These are phyloP conservation scores for Pseudorhiza aurosa DNA, from an alignment of 30 jellyfish, hydroid and myxozoan species.

Conservation along the genomic window DNA sequence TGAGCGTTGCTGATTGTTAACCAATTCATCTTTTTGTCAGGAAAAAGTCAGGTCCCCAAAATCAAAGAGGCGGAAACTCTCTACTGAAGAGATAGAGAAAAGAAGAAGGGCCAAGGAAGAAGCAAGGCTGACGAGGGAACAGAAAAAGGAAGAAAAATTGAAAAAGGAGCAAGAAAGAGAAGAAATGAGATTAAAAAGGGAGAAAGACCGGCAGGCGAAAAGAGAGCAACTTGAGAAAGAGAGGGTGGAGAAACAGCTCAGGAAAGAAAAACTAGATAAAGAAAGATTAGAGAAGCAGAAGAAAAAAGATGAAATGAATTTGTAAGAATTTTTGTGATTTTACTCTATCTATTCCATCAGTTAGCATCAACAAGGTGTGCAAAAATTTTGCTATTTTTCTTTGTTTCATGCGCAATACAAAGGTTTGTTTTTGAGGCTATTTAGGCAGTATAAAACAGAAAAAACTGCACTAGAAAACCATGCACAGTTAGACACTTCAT, in stretches of 20 bases:
- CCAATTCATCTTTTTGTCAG: not conserved
- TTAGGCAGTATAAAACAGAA: too few relatives aligned
- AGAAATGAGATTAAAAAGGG: conserved; percentile 28
- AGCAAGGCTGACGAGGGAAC: conserved; percentile 47
- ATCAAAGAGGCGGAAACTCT: conserved; percentile 47
- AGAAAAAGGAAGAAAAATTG: conserved; percentile 26
- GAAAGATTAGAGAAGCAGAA: conserved; percentile 30
- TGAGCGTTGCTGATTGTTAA: not conserved
- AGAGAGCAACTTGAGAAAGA: conserved; percentile 34
- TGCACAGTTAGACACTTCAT: too few relatives aligned
- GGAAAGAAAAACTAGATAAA: conserved; percentile 37
- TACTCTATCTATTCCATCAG: not conserved
- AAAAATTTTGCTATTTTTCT: not conserved
- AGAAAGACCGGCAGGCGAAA: conserved; percentile 31
- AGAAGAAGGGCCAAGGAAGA: conserved; percentile 41
- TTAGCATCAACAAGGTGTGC: not conserved
- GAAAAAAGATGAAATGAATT: conserved; percentile 29
- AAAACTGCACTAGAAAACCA: too few relatives aligned
- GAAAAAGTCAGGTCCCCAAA: conserved; percentile 59
- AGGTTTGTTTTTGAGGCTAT: too few relatives aligned
- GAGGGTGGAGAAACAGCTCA: conserved; percentile 22
- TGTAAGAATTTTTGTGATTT: not conserved
- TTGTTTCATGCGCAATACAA: not conserved
- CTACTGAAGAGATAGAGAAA: conserved; percentile 37
- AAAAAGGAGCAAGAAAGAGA: conserved; percentile 24